Evolutionary conservation across 2,888 invertebrate genomes (phyloP).

Genomic region (Diabrotica balteata): DNA sequence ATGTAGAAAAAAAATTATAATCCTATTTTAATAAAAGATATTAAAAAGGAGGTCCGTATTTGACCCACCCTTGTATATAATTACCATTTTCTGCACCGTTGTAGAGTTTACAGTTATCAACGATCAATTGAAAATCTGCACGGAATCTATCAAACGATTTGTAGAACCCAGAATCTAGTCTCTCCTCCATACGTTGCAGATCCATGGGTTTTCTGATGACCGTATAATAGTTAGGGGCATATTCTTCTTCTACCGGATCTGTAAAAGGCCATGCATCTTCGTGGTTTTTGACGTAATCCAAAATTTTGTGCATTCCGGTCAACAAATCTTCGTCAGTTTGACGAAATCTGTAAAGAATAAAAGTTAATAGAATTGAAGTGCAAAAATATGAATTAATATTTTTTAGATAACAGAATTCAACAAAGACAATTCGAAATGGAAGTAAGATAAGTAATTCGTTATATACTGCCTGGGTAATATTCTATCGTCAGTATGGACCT

Average conservation of each 20-base stretch:
- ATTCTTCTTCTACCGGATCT: conserved; percentile 91
- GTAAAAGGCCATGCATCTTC: conserved; percentile 95
- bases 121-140: conserved; percentile 88
- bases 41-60: no score
- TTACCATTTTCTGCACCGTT: conserved; percentile 93
- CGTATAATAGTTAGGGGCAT: conserved; percentile 85
- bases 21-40: no score
- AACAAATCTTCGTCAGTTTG: conserved; percentile 85
- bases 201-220: conserved; percentile 85
- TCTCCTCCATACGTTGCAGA: conserved; percentile 85
- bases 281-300: conserved; percentile 86
- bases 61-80: background rate
- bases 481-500: no score
- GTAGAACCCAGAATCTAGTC: conserved; percentile 83
- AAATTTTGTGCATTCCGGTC: conserved; percentile 90
- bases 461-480: no score
- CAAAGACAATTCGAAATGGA: no score
- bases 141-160: conserved; percentile 81
- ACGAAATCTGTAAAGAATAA: conserved; percentile 67
- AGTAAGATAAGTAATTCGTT: no score
- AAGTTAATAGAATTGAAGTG: no score
- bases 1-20: conserved; percentile 40
- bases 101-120: conserved; percentile 90
- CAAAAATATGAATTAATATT: no score
- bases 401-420: no score